phyloP scores from a whole-genome alignment of 2,113 vertebrate genomes.

The Vulpes vulpes region DNA sequence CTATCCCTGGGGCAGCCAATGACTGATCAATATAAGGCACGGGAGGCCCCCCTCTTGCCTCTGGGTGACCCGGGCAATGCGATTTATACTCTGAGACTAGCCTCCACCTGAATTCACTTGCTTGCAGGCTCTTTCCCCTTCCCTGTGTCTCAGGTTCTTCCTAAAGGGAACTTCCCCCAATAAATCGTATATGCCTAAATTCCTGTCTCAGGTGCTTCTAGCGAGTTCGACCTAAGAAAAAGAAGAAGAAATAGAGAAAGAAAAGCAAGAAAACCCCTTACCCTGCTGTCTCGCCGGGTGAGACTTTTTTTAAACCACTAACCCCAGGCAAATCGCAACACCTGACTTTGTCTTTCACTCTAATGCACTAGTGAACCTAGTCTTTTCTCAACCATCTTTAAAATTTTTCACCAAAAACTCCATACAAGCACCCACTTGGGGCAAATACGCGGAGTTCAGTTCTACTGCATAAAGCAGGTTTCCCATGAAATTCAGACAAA shows the following conservation, averaged over 20 bases:
- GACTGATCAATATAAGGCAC: neutral
- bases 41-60: neutral
- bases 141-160: neutral
- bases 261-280: neutral
- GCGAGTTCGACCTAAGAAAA: neutral
- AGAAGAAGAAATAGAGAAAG: neutral
- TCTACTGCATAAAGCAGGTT: slow-evolving; percentile 5
- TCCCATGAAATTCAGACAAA: slow-evolving; percentile 34
- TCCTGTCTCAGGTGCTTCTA: neutral
- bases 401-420: slow-evolving; percentile 27
- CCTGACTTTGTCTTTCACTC: neutral
- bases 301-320: neutral
- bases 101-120: neutral
- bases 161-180: neutral
- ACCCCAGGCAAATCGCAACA: neutral
- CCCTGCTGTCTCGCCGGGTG: neutral
- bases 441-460: neutral
- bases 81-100: neutral
- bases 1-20: neutral
- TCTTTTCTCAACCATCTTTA: neutral
- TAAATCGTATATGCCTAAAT: neutral
- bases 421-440: neutral
- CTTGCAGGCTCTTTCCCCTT: neutral
- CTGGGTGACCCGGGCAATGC: neutral
- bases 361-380: neutral